Evolutionary conservation across 2,797 vertebrate genomes (phyloP).

Genomic region (Allobates femoralis): DNA sequence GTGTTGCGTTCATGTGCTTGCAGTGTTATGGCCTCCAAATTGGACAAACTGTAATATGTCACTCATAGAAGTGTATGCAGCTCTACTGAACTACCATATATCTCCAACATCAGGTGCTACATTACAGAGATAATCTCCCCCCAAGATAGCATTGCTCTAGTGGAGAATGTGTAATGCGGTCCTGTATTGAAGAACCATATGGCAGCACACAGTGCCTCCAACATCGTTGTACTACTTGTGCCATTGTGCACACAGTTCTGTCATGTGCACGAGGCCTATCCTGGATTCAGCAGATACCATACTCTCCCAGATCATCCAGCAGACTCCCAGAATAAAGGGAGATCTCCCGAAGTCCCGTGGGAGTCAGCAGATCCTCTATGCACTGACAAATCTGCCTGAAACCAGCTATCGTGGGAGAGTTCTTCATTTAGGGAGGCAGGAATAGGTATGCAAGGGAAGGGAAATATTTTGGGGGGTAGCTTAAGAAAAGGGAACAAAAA

Average conservation of each 20-base stretch:
- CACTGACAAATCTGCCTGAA: too few species aligned
- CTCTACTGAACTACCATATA: background rate
- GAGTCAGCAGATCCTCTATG: too few species aligned
- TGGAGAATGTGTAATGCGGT: background rate
- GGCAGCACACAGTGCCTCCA: background rate
- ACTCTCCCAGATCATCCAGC: too few species aligned
- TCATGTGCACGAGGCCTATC: background rate
- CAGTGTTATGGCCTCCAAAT: background rate
- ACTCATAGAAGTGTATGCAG: background rate
- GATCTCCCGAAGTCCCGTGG: too few species aligned
- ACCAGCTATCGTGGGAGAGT: too few species aligned
- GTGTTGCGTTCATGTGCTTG: background rate
- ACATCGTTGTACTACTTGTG: background rate
- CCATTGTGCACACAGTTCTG: background rate
- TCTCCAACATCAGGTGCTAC: background rate
- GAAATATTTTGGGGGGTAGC: too few species aligned
- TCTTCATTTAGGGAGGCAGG: too few species aligned
- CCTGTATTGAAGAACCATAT: background rate
- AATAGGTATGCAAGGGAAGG: too few species aligned
- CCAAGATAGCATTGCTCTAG: background rate
- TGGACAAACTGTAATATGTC: background rate
- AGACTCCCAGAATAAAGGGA: too few species aligned
- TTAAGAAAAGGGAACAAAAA: too few species aligned
- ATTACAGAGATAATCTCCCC: background rate
- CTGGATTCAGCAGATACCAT: too few species aligned